A percentile compares a stretch with the other conserved stretches of the same genome.
Conservation (phyloP, 2,888 invertebrate species). For the Halocaridina rubra region DNA sequence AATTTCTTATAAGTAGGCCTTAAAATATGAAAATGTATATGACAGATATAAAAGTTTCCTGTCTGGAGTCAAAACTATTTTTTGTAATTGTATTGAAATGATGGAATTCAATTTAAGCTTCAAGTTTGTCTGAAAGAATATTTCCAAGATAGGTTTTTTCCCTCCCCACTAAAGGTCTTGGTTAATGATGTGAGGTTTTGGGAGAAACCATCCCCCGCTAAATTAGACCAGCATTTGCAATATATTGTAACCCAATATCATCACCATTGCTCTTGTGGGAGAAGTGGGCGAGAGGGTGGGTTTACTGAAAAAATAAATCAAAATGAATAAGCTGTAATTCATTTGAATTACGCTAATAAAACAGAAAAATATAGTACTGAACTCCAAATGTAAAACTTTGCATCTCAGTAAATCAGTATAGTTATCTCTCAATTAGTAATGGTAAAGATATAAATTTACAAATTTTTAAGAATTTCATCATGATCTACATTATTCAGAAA, state of each 20-base stretch:
- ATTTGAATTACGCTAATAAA: not conserved
- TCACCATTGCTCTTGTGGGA: too few species aligned
- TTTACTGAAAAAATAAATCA: not conserved
- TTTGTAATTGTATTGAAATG: not conserved
- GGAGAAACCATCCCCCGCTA: too few species aligned
- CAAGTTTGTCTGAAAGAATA: not conserved
- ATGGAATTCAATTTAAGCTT: not conserved
- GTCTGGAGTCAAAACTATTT: not conserved
- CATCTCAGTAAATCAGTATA: not conserved
- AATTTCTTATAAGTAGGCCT: not conserved
- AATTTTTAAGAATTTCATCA: too few species aligned
- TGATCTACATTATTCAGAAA: not conserved
- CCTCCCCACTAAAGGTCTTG: not conserved
- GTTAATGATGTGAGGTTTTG: too few species aligned
- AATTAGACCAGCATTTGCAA: too few species aligned
- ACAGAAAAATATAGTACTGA: not conserved
- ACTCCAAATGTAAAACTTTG: not conserved
- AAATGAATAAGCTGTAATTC: not conserved
- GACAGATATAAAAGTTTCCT: too few species aligned
- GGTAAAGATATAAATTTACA: too few species aligned
- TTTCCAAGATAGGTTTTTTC: not conserved
- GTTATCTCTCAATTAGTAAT: too few species aligned
- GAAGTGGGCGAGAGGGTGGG: too few species aligned
- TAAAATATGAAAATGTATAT: not conserved
- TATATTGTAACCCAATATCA: too few species aligned